Percentiles rank a stretch among this genome's conserved stretches.
These are phyloP conservation scores for Drosophila differens DNA, from an alignment of 2,888 invertebrate species.

Conservation along the genomic window DNA sequence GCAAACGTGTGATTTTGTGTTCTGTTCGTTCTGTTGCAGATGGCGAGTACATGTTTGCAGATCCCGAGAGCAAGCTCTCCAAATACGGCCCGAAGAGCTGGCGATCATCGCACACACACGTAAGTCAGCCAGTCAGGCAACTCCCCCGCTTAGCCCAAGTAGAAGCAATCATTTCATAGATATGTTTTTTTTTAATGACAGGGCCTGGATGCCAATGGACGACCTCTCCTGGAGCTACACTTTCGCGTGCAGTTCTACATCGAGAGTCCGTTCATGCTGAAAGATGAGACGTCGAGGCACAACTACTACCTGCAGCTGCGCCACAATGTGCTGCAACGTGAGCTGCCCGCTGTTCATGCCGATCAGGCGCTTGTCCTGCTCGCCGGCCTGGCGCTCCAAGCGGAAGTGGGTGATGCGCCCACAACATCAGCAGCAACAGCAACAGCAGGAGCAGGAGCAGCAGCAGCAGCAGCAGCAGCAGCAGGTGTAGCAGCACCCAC, in stretches of 20 bases:
- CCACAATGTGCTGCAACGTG: constrained; percentile 92
- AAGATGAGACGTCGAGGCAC: constrained; percentile 96
- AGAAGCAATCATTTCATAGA: not conserved
- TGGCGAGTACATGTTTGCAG: constrained; percentile 98
- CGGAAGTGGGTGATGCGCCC: constrained; percentile 94
- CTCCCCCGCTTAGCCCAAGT: too few relatives aligned
- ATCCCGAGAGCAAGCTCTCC: constrained; percentile 96
- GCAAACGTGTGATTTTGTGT: not conserved
- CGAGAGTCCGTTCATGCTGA: constrained; percentile 94
- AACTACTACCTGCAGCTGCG: constrained; percentile 98
- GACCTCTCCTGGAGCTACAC: constrained; percentile 94
- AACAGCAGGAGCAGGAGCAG: too few relatives aligned
- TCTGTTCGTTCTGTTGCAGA: constrained; percentile 88
- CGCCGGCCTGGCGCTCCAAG: constrained; percentile 96
- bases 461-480: constrained; percentile 16
- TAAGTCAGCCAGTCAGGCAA: constrained; percentile 86
- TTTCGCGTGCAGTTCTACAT: constrained; percentile 97
- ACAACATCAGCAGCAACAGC: constrained; percentile 6
- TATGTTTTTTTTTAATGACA: constrained; percentile 80
- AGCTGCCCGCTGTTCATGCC: constrained; percentile 86
- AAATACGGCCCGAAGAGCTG: constrained; percentile 98
- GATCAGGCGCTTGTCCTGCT: constrained; percentile 91
- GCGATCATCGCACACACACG: constrained; percentile 96
- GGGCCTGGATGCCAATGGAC: constrained; percentile 96
- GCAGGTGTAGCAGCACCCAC: constrained; percentile 11